Evolutionary conservation across 2,888 invertebrate genomes (phyloP).

Genomic region (Hirtodrosophila duncani): DNA sequence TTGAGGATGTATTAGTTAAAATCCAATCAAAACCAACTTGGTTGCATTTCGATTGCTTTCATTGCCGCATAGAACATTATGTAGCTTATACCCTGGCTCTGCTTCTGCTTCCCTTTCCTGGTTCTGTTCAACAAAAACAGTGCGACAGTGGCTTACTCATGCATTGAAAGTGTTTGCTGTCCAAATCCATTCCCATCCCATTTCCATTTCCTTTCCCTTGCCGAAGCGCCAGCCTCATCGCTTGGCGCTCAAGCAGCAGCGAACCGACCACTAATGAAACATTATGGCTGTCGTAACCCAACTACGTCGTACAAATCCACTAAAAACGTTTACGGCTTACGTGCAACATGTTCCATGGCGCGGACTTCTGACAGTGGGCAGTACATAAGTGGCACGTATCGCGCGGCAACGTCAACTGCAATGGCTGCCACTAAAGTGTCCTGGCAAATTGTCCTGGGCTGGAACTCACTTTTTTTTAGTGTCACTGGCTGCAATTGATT

Average conservation of each 20-base stretch:
- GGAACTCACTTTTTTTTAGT: conserved; percentile 65
- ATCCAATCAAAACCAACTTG: no score
- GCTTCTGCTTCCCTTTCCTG: no score
- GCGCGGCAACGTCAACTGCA: conserved; percentile 1
- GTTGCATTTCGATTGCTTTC: no score
- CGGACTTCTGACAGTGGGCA: conserved; percentile 13
- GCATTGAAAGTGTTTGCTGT: conserved; percentile 19
- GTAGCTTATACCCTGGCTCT: no score
- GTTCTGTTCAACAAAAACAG: no score
- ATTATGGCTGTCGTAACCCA: conserved; percentile 63
- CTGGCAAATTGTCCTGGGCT: conserved; percentile 50
- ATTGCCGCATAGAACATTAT: conserved; percentile 22
- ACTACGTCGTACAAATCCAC: conserved; percentile 65
- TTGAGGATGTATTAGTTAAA: no score
- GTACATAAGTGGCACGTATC: conserved; percentile 60
- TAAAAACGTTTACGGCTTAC: conserved; percentile 71
- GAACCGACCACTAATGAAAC: conserved; percentile 61
- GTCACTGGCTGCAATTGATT: conserved; percentile 62
- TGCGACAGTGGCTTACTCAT: conserved; percentile 12
- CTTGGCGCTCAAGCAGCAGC: conserved; percentile 18
- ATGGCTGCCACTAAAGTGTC: conserved; percentile 55
- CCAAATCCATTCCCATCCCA: background rate
- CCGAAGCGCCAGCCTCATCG: background rate
- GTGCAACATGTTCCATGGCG: conserved; percentile 47
- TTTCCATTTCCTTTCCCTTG: background rate